Conservation (phyloP, 2,113 vertebrate genomes). For the Pleuronectes platessa region DNA sequence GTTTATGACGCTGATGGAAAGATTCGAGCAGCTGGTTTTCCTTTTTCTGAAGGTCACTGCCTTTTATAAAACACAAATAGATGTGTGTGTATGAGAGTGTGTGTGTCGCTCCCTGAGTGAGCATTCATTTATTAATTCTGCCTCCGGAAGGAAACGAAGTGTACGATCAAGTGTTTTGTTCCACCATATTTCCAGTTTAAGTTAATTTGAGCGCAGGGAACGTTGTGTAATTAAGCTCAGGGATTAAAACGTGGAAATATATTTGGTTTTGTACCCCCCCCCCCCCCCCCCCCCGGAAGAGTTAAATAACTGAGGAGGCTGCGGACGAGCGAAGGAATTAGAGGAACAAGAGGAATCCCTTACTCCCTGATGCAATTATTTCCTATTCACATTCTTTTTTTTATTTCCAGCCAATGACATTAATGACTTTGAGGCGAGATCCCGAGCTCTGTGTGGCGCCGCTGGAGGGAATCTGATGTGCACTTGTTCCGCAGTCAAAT, state of each 20-base stretch:
- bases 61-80: too few species aligned
- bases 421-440: conserved; percentile 89
- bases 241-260: conserved; percentile 83
- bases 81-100: too few species aligned
- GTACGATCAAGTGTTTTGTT: conserved; percentile 80
- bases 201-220: conserved; percentile 79
- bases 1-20: too few species aligned
- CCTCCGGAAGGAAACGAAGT: conserved; percentile 47
- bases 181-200: conserved; percentile 82
- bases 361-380: conserved; percentile 94
- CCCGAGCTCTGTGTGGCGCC: conserved; percentile 77
- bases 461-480: conserved; percentile 65
- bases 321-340: conserved; percentile 83
- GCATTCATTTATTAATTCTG: conserved; percentile 28
- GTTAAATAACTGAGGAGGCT: conserved; percentile 80
- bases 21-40: too few species aligned
- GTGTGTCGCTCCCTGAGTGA: conserved; percentile 24
- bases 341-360: conserved; percentile 85
- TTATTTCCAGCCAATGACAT: conserved; percentile 87
- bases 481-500: conserved; percentile 13
- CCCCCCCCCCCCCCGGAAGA: conserved; percentile 66
- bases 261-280: conserved; percentile 72
- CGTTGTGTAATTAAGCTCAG: conserved; percentile 83
- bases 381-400: conserved; percentile 87
- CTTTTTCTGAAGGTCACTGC: too few species aligned